A percentile compares a stretch with the other conserved stretches of the same genome.
phyloP scores from a whole-genome alignment of 2,113 vertebrate species.

The Platichthys flesus region DNA sequence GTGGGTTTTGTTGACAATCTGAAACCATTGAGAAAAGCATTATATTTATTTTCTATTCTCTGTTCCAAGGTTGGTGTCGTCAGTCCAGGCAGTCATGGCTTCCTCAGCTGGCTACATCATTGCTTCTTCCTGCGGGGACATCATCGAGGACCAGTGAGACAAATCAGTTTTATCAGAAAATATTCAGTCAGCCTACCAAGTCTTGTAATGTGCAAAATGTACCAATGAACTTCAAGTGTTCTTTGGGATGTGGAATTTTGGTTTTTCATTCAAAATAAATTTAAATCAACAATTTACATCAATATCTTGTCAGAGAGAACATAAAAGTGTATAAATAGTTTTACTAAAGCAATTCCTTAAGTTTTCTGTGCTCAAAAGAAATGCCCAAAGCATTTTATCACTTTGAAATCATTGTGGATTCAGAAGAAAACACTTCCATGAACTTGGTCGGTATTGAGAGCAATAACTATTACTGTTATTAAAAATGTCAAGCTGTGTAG shows the following conservation, averaged over 20 bases:
- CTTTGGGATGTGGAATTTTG: neutral
- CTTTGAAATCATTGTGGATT: too few species aligned
- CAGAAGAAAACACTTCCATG: too few species aligned
- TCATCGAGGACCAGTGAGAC: conserved; percentile 91
- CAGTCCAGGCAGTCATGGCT: conserved; percentile 91
- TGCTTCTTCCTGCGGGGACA: conserved; percentile 88
- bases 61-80: conserved; percentile 86
- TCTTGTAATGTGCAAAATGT: neutral
- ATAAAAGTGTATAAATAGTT: neutral
- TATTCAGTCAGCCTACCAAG: neutral
- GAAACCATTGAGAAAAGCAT: neutral
- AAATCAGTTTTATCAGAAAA: neutral
- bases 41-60: neutral
- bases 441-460: too few species aligned
- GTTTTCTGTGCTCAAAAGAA: too few species aligned
- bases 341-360: too few species aligned
- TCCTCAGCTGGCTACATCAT: conserved; percentile 91
- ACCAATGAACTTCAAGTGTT: neutral
- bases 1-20: neutral
- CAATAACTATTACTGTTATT: too few species aligned
- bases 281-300: neutral
- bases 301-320: neutral
- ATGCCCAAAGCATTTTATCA: too few species aligned
- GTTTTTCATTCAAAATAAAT: neutral
- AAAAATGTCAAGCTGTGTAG: too few species aligned